Percentiles rank a stretch among this genome's conserved stretches.
phyloP scores from a whole-genome alignment of 53 echinoderm and acorn worm species.

The Luidia sarsii region DNA sequence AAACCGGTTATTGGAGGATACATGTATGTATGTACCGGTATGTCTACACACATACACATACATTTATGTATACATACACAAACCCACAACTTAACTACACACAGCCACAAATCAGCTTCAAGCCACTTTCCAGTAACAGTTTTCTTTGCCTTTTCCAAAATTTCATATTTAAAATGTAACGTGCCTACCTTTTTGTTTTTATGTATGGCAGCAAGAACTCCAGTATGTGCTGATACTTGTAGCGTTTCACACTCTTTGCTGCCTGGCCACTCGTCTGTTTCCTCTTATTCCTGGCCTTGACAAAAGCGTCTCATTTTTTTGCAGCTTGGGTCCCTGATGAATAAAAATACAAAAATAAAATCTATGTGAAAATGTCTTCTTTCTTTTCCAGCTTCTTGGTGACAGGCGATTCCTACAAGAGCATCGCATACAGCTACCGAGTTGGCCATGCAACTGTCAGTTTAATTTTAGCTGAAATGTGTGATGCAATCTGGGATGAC shows the following conservation, averaged over 20 bases:
- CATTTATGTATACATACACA: too few species aligned
- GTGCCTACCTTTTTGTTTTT: neutral
- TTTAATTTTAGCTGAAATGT: slow-evolving; percentile 9
- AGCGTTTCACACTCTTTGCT: slow-evolving; percentile 14
- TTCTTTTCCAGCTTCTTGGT: slow-evolving; percentile 3
- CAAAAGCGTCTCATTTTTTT: slow-evolving; percentile 50
- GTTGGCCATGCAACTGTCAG: neutral
- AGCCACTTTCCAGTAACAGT: too few species aligned
- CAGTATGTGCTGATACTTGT: slow-evolving; percentile 37
- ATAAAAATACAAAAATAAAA: slow-evolving; percentile 1
- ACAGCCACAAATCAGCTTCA: too few species aligned
- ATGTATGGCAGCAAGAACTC: slow-evolving; percentile 36
- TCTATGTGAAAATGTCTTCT: neutral
- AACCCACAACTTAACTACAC: too few species aligned
- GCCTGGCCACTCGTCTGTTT: slow-evolving; percentile 34
- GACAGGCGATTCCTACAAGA: slow-evolving; percentile 19
- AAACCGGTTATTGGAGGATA: too few species aligned
- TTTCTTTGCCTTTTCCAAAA: too few species aligned
- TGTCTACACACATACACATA: too few species aligned
- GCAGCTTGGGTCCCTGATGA: slow-evolving; percentile 10
- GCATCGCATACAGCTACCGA: neutral
- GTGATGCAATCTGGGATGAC: slow-evolving; percentile 13
- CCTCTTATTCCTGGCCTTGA: slow-evolving; percentile 8
- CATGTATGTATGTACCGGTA: too few species aligned
- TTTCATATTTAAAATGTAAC: too few species aligned